These are phyloP conservation scores for Eptesicus fuscus DNA, from an alignment of 2,113 vertebrate species.

Conservation along the genomic window DNA sequence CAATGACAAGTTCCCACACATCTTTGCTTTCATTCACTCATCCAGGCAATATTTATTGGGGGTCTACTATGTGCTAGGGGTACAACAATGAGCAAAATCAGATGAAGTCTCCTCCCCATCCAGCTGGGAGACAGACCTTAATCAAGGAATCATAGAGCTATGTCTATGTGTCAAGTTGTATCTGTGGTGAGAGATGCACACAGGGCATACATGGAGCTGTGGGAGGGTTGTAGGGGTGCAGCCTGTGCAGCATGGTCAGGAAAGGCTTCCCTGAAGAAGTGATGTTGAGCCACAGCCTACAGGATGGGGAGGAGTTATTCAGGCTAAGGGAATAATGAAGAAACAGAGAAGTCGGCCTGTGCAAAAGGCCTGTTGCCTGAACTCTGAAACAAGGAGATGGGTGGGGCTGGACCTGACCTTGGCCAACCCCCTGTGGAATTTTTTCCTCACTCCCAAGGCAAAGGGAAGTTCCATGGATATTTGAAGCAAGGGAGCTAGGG, in stretches of 20 bases:
- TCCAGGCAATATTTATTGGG: neutral
- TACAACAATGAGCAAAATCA: neutral
- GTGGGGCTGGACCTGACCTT: neutral
- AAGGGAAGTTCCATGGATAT: neutral
- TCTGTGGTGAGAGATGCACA: neutral
- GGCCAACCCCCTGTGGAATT: neutral
- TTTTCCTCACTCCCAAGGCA: neutral
- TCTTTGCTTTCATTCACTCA: neutral
- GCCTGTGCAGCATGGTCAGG: neutral
- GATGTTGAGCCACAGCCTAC: neutral
- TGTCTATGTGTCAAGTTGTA: neutral
- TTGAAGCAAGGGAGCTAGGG: neutral
- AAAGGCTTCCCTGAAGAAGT: neutral
- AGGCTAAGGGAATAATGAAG: neutral
- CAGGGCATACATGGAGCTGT: neutral
- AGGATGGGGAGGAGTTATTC: neutral
- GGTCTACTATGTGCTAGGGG: neutral
- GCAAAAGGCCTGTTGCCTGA: neutral
- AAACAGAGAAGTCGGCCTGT: neutral
- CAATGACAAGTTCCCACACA: neutral
- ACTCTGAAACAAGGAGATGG: neutral
- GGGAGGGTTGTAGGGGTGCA: accelerated
- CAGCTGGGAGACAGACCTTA: neutral
- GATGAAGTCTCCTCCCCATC: neutral
- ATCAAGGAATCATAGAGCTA: neutral